Percentiles rank a stretch among this genome's conserved stretches.
phyloP scores from a whole-genome alignment of 1,140 invertebrate genomes.

The Pentalonia nigronervosa region DNA sequence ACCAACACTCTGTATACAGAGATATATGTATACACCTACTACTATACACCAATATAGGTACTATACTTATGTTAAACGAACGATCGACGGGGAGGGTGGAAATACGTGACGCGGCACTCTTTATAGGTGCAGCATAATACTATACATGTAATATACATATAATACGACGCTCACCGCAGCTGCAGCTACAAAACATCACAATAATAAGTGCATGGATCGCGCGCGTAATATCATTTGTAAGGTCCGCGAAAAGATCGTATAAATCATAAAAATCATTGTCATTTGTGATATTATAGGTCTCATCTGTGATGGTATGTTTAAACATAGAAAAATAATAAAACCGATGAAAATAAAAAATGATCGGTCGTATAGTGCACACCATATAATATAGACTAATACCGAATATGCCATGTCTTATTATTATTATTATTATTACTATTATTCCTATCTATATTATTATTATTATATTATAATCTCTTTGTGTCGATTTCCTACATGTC shows the following conservation, averaged over 20 bases:
- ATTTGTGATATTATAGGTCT: background rate
- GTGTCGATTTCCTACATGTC: slow-evolving; percentile 15
- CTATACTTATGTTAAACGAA: background rate
- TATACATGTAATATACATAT: background rate
- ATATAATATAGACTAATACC: no score
- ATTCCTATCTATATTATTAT: background rate
- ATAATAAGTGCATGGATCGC: background rate
- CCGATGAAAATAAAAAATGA: background rate
- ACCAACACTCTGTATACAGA: background rate
- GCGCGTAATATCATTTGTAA: background rate
- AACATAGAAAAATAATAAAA: background rate
- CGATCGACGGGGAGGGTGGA: background rate
- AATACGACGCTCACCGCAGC: background rate
- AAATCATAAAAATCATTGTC: background rate
- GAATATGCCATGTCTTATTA: background rate
- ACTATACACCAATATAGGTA: background rate
- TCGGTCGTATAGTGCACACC: no score
- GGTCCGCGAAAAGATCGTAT: background rate
- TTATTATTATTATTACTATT: background rate
- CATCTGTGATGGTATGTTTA: background rate
- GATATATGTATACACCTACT: background rate
- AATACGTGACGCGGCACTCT: background rate
- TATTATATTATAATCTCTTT: background rate
- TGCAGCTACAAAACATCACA: background rate
- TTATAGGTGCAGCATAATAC: background rate